Percentiles rank a stretch among this genome's conserved stretches.
Conservation (phyloP, 2,888 invertebrate genomes). For the Thumatha senex region DNA sequence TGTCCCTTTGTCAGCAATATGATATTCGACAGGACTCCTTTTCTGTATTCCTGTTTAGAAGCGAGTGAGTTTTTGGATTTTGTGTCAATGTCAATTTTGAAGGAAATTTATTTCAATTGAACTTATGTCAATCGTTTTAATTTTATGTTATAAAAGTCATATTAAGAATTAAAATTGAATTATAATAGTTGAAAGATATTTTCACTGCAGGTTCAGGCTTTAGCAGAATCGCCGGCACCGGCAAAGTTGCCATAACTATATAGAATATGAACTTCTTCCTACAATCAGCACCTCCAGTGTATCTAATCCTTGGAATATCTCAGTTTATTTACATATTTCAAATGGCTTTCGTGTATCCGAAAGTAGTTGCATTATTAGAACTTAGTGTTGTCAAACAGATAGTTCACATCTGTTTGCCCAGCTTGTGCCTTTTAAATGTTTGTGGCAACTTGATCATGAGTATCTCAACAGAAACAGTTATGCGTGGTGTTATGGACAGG, state of each 20-base stretch:
- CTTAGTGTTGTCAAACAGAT: constrained; percentile 39
- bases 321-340: constrained; percentile 53
- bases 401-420: constrained; percentile 45
- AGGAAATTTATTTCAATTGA: no score
- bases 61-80: background rate
- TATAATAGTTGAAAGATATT: no score
- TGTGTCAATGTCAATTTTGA: background rate
- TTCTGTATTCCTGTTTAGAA: no score
- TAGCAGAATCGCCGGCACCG: no score
- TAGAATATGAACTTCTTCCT: background rate
- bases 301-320: constrained; percentile 43
- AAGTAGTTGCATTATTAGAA: constrained; percentile 40
- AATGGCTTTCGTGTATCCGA: constrained; percentile 52
- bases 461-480: constrained; percentile 48
- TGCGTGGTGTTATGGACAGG: constrained; percentile 40
- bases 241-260: no score
- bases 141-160: no score
- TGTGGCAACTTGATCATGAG: constrained; percentile 60
- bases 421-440: constrained; percentile 58
- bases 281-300: background rate
- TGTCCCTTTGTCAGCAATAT: no score
- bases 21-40: no score
- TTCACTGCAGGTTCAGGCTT: no score
- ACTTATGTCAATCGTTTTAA: background rate
- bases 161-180: no score